phyloP scores from a whole-genome alignment of 64 coral and sea anemone species.

The Pocillopora verrucosa region DNA sequence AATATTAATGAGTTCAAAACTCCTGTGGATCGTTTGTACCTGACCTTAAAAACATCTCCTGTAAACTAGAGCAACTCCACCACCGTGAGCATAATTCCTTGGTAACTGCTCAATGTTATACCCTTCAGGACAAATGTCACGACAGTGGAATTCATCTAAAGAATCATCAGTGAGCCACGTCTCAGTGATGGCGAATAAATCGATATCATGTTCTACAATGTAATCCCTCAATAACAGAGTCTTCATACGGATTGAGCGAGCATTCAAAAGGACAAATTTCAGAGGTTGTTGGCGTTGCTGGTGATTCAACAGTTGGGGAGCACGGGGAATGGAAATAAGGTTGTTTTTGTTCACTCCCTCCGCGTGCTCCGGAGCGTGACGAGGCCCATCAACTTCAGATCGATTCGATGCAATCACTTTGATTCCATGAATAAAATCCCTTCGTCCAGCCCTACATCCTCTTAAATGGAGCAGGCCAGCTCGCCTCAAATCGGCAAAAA shows the following conservation, averaged over 20 bases:
- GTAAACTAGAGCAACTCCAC: too few relatives aligned
- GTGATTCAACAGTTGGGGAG: constrained; percentile 18
- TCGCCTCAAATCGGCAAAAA: too few relatives aligned
- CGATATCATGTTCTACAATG: constrained; percentile 18
- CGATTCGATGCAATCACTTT: too few relatives aligned
- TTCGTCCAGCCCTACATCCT: too few relatives aligned
- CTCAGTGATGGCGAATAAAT: constrained; percentile 15
- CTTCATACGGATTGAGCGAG: constrained; percentile 10
- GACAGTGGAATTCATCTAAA: background rate
- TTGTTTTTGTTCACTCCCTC: constrained; percentile 11
- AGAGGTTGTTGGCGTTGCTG: constrained; percentile 12
- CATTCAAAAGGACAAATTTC: constrained; percentile 18
- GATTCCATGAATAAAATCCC: too few relatives aligned
- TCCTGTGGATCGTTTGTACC: constrained; percentile 9
- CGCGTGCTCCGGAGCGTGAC: too few relatives aligned
- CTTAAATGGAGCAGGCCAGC: too few relatives aligned
- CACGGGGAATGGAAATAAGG: constrained; percentile 4
- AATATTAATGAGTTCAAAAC: constrained; percentile 58
- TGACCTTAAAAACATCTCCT: too few relatives aligned
- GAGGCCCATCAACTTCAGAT: too few relatives aligned
- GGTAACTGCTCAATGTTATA: constrained; percentile 2
- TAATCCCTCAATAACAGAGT: constrained; percentile 23
- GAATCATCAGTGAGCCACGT: background rate
- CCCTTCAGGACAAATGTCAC: background rate
- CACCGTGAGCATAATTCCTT: background rate